Evolutionary conservation across 2,888 invertebrate genomes (phyloP).

Genomic region (Magallana nippona): DNA sequence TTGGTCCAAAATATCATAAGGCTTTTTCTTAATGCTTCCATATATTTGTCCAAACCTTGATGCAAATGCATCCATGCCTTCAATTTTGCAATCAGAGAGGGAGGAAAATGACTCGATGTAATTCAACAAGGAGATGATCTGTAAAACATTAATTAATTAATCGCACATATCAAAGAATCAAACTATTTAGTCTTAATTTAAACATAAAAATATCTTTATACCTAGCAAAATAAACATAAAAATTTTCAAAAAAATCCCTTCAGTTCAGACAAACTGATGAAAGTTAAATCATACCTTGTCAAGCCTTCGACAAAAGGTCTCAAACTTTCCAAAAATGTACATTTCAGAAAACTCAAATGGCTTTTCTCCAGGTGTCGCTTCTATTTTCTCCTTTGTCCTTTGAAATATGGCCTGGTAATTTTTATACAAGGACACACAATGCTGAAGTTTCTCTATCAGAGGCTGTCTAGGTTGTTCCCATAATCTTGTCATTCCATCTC

Average conservation of each 20-base stretch:
- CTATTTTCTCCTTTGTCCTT: conserved; percentile 80
- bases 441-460: conserved; percentile 80
- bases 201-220: too few species aligned
- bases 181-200: too few species aligned
- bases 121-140: conserved; percentile 89
- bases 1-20: conserved; percentile 90
- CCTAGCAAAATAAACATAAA: too few species aligned
- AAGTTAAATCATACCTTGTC: conserved; percentile 67
- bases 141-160: conserved; percentile 48
- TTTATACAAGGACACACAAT: conserved; percentile 81
- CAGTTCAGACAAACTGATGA: too few species aligned
- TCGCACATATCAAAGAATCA: too few species aligned
- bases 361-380: conserved; percentile 70
- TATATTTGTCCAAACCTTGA: conserved; percentile 86
- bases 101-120: conserved; percentile 87
- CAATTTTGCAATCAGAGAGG: conserved; percentile 87
- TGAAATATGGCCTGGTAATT: conserved; percentile 84
- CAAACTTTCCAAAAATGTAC: conserved; percentile 80
- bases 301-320: conserved; percentile 76
- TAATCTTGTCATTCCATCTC: conserved; percentile 68
- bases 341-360: conserved; percentile 79
- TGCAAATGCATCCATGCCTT: conserved; percentile 88
- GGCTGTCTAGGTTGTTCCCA: conserved; percentile 74
- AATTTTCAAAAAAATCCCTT: too few species aligned
- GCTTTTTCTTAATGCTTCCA: conserved; percentile 85